Conservation (phyloP, 2,888 invertebrate species). For the Pachycephus smyrnensis region DNA sequence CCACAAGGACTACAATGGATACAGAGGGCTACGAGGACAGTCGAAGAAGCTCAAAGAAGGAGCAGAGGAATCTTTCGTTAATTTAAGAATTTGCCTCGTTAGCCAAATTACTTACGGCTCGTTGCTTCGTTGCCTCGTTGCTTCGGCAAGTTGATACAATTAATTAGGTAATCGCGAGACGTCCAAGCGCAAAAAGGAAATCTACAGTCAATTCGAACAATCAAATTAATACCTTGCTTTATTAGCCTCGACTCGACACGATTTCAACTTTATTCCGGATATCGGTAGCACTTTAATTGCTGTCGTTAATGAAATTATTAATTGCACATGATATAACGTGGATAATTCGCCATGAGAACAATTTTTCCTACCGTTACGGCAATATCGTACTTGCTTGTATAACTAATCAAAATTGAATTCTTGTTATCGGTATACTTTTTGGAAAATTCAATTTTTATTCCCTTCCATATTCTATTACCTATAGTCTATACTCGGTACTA, state of each 20-base stretch:
- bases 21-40: background rate
- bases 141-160: conserved; percentile 56
- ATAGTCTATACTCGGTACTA: background rate
- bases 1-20: background rate
- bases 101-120: conserved; percentile 60
- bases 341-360: background rate
- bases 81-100: conserved; percentile 66
- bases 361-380: background rate
- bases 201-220: conserved; percentile 28
- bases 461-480: background rate
- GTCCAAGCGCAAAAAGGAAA: background rate
- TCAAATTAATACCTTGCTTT: conserved; percentile 39
- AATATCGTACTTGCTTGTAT: background rate
- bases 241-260: conserved; percentile 25
- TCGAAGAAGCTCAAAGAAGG: conserved; percentile 24
- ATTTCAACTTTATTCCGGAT: conserved; percentile 48
- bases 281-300: conserved; percentile 43
- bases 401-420: background rate
- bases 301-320: background rate
- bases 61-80: conserved; percentile 41
- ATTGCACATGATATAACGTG: background rate
- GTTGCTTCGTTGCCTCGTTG: conserved; percentile 42
- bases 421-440: background rate
- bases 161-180: conserved; percentile 52
- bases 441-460: background rate